Conservation (phyloP, 2,113 vertebrate genomes). For the Scophthalmus maximus region DNA sequence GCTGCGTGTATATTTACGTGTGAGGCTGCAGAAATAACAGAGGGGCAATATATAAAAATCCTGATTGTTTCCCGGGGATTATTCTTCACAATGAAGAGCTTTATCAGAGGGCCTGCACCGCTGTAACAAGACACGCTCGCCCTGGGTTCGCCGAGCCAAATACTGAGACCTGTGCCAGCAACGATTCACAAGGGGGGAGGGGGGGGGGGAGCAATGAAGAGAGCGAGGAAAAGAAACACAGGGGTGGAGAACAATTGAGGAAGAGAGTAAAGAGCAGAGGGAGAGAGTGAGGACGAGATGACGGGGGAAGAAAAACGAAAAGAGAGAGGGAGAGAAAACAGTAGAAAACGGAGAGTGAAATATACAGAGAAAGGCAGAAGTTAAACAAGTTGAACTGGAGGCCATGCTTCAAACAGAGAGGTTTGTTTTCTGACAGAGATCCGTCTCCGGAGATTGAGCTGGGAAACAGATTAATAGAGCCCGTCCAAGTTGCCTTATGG, state of each 20-base stretch:
- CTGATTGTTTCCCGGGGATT: constrained; percentile 76
- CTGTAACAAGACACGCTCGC: constrained; percentile 79
- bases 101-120: constrained; percentile 62
- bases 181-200: constrained; percentile 9
- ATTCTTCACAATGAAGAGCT: constrained; percentile 72
- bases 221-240: constrained; percentile 40
- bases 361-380: constrained; percentile 33
- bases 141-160: constrained; percentile 58
- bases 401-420: constrained; percentile 53
- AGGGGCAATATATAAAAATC: constrained; percentile 62
- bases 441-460: constrained; percentile 73
- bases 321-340: constrained; percentile 25
- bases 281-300: constrained; percentile 18
- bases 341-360: constrained; percentile 9
- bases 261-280: constrained; percentile 35
- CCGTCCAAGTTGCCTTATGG: constrained; percentile 49
- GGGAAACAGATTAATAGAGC: constrained; percentile 73
- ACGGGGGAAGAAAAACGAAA: constrained; percentile 19
- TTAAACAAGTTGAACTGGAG: constrained; percentile 63
- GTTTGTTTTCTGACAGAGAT: constrained; percentile 77
- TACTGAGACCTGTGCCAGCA: constrained; percentile 39
- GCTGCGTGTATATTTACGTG: constrained; percentile 18
- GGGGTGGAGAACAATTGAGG: not conserved
- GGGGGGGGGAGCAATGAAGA: constrained; percentile 31
- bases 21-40: constrained; percentile 50